Evolutionary conservation across 2,113 vertebrate genomes (phyloP), one percentile per base, ranked within the genome.

Genomic region (Phyllostomus discolor): DNA sequence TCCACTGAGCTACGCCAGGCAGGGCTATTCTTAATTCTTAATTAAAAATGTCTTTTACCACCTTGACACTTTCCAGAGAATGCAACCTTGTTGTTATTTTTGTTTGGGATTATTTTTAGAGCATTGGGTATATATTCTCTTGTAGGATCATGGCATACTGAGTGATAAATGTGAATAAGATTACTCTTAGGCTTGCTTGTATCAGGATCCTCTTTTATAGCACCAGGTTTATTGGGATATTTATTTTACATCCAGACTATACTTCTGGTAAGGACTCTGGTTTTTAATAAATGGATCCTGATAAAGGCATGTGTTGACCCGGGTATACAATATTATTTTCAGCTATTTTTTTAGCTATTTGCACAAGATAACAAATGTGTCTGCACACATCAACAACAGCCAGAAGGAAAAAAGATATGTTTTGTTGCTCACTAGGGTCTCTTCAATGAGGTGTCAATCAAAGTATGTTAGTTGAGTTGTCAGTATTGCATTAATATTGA

Each of bases 361-460:
- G 41, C 11, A 43, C 14, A 62, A 24, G 26, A 7, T 38, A 79
- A 95, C 7, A 12, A 59, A 11, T 95, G 17, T 94, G 15, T 93
- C 31, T 38, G 48, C 3, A 52, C 73, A 90, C 26, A 82, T 83
- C 20, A 92, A 70, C 24, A 10, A 84, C 24, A 80, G 35, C 66
- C 5, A 28, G 86, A 95, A 33, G 57, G 33, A 0, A 90, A 73
- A 73, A 96, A 41, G 35, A 69, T 88, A 89, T 78, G 0, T 46
- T 96, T 1, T 28, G 1, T 31, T 96, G 52, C 33, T 92, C 50
- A 81, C 20, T 10, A 46, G 78, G 87, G 5, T 17, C 14, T 64
- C 1, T 48, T 59, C 28, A 33, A 0, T 43, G 46, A 82, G 17
- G 70, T 92, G 78, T 94, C 97, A 96, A 10, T 97, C 97, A 97